These are phyloP conservation scores for Catocala sponsa DNA, from an alignment of 2,888 invertebrate species.

Conservation along the genomic window DNA sequence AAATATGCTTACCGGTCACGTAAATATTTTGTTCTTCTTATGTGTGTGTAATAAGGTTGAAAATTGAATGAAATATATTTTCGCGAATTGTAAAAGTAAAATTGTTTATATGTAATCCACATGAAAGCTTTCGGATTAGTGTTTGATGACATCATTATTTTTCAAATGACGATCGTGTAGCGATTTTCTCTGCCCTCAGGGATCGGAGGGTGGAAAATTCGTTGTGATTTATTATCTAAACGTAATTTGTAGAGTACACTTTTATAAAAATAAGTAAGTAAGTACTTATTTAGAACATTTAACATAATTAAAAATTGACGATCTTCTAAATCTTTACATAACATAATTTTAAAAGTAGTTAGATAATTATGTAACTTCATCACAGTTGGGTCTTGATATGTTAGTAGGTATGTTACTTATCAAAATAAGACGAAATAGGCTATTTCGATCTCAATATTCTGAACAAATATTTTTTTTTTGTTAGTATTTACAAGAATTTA, in stretches of 20 bases:
- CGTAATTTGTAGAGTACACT: slow-evolving; percentile 61
- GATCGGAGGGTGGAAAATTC: slow-evolving; percentile 61
- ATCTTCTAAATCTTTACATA: too few species aligned
- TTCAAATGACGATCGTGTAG: slow-evolving; percentile 84
- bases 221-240: slow-evolving; percentile 76
- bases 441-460: too few species aligned
- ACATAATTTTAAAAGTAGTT: too few species aligned
- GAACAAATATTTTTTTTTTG: too few species aligned
- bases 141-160: slow-evolving; percentile 88
- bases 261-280: slow-evolving; percentile 24
- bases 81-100: slow-evolving; percentile 24
- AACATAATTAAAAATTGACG: slow-evolving; percentile 7
- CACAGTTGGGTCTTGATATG: too few species aligned
- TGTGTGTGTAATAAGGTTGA: slow-evolving; percentile 47
- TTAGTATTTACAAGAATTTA: too few species aligned
- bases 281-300: slow-evolving; percentile 10
- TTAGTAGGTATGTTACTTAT: too few species aligned
- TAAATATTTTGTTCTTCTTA: not conserved
- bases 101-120: slow-evolving; percentile 78
- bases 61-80: slow-evolving; percentile 29
- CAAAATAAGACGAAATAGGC: too few species aligned
- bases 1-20: not conserved
- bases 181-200: slow-evolving; percentile 76
- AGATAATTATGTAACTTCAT: too few species aligned
- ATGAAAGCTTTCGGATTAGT: slow-evolving; percentile 88